These are phyloP conservation scores for Lampris incognitus DNA, from an alignment of 2,113 vertebrate genomes.

Conservation along the genomic window DNA sequence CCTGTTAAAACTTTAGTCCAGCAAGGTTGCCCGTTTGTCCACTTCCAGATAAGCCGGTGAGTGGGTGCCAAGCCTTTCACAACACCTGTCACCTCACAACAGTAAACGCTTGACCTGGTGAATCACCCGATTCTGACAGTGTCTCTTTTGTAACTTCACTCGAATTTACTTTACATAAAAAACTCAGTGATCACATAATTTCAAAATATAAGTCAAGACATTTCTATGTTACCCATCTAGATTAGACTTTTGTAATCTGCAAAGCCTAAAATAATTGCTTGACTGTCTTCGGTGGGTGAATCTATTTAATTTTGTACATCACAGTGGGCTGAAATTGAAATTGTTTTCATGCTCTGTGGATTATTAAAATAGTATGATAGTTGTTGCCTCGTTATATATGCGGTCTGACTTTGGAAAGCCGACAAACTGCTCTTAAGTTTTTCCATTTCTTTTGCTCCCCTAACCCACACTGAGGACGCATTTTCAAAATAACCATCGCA, in stretches of 20 bases:
- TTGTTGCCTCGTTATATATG: background rate
- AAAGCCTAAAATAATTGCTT: conserved; percentile 8
- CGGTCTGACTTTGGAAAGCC: background rate
- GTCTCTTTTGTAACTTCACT: conserved; percentile 8
- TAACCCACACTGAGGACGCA: background rate
- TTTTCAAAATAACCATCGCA: background rate
- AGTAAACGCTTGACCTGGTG: conserved; percentile 34
- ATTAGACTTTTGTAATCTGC: background rate
- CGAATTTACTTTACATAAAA: background rate
- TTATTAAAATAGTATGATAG: background rate
- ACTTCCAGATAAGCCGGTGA: conserved; percentile 36
- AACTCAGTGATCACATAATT: conserved; percentile 5
- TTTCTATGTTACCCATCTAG: conserved; percentile 16
- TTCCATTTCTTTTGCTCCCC: background rate
- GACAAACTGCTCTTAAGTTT: too few relatives aligned
- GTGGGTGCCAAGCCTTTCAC: conserved; percentile 38
- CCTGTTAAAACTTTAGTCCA: conserved; percentile 54
- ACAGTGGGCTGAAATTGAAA: background rate
- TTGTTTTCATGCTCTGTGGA: background rate
- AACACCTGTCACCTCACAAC: conserved; percentile 27
- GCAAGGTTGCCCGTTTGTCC: conserved; percentile 27
- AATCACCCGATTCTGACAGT: conserved; percentile 48
- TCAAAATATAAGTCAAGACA: background rate
- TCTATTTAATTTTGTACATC: conserved; percentile 13
- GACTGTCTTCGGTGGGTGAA: conserved; percentile 9